phyloP scores from a whole-genome alignment of 2,888 invertebrate genomes.

The Marronus borbonicus region DNA sequence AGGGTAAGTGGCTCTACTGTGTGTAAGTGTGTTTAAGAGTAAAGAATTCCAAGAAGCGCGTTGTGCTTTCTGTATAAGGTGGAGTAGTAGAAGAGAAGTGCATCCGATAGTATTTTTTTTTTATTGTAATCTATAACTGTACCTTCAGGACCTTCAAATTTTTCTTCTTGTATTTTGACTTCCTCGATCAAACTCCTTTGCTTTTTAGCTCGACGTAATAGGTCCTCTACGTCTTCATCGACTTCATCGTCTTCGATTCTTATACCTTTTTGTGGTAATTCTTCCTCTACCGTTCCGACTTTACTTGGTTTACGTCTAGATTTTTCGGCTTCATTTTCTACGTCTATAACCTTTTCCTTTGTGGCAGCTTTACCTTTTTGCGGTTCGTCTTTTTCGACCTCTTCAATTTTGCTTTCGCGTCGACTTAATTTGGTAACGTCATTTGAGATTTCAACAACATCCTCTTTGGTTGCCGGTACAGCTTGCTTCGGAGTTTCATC shows the following conservation, averaged over 20 bases:
- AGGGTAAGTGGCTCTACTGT: conserved; percentile 30
- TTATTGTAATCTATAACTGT: conserved; percentile 52
- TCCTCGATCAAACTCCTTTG: conserved; percentile 82
- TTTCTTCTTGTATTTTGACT: conserved; percentile 76
- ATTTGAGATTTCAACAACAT: conserved; percentile 50
- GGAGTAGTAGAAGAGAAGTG: conserved; percentile 43
- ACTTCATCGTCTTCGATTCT: conserved; percentile 72
- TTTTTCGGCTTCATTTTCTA: conserved; percentile 55
- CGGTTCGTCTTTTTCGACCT: conserved; percentile 66
- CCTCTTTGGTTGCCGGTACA: conserved; percentile 54
- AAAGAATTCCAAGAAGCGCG: conserved; percentile 30
- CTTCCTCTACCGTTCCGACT: conserved; percentile 47
- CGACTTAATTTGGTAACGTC: conserved; percentile 38
- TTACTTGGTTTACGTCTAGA: conserved; percentile 49
- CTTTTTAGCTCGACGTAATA: conserved; percentile 77
- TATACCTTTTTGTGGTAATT: conserved; percentile 59
- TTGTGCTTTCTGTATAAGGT: conserved; percentile 47
- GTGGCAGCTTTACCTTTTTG: conserved; percentile 57
- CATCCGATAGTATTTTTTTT: conserved; percentile 49
- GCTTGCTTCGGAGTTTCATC: conserved; percentile 54
- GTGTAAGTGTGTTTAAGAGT: conserved; percentile 48
- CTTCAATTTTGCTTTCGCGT: conserved; percentile 63
- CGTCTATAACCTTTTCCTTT: conserved; percentile 58
- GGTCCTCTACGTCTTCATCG: conserved; percentile 77
- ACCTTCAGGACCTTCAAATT: conserved; percentile 60